phyloP scores from a whole-genome alignment of 2,113 vertebrate species.

The Morone saxatilis region DNA sequence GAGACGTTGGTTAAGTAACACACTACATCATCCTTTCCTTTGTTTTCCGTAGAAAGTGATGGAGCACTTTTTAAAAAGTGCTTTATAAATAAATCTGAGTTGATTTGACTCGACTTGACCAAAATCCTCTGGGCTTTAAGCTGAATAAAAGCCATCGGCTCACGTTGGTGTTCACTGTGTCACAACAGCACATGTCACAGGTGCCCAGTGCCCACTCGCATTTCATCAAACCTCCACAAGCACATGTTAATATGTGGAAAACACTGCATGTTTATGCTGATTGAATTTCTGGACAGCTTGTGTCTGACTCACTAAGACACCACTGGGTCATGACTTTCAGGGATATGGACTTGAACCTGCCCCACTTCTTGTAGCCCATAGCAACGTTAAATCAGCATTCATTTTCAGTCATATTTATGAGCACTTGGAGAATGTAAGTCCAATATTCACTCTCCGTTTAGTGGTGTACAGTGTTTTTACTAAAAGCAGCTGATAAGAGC shows the following conservation, averaged over 20 bases:
- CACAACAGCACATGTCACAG: conserved; percentile 61
- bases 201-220: conserved; percentile 54
- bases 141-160: conserved; percentile 51
- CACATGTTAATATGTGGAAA: conserved; percentile 24
- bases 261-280: conserved; percentile 15
- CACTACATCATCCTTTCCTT: background rate
- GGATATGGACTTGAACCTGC: conserved; percentile 11
- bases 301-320: conserved; percentile 10
- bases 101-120: conserved; percentile 60
- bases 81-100: conserved; percentile 46
- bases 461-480: background rate
- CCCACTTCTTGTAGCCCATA: background rate
- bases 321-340: background rate
- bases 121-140: conserved; percentile 32
- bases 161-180: conserved; percentile 50
- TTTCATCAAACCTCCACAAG: conserved; percentile 44
- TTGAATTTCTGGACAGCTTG: conserved; percentile 18
- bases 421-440: background rate
- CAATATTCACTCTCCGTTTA: background rate
- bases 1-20: background rate
- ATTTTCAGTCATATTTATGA: background rate
- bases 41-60: conserved; percentile 22
- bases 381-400: background rate
- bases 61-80: conserved; percentile 12
- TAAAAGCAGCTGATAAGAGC: background rate